Conservation (phyloP, 2,113 vertebrate genomes). For the Riparia riparia region DNA sequence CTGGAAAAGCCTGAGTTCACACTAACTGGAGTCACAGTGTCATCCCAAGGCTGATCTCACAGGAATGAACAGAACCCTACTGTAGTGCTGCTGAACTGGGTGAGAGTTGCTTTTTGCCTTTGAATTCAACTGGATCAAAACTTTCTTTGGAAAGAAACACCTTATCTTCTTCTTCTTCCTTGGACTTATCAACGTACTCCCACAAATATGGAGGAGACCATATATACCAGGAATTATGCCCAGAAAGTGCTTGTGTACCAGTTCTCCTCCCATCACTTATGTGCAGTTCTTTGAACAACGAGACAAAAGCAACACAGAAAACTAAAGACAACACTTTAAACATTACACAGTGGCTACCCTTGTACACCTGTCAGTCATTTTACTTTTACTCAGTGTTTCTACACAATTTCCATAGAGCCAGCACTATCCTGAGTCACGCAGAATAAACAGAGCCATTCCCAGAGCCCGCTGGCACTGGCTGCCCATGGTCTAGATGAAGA, state of each 20-base stretch:
- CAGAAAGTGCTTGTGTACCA: not conserved
- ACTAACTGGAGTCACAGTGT: not conserved
- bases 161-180: not conserved
- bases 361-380: not conserved
- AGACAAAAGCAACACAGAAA: not conserved
- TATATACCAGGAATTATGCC: not conserved
- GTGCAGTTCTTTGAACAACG: not conserved
- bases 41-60: not conserved
- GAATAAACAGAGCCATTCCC: not conserved
- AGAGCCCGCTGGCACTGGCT: not conserved
- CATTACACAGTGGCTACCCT: not conserved
- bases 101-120: not conserved
- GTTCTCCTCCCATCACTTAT: not conserved
- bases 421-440: not conserved
- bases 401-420: not conserved
- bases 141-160: not conserved
- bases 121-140: not conserved
- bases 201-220: not conserved
- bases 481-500: not conserved
- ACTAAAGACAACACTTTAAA: not conserved
- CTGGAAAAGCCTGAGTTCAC: not conserved
- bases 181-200: not conserved
- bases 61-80: not conserved
- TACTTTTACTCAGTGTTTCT: not conserved
- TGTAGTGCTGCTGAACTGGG: not conserved